Conservation (phyloP, 2,797 vertebrate species). For the Mormyrops boulengeri region DNA sequence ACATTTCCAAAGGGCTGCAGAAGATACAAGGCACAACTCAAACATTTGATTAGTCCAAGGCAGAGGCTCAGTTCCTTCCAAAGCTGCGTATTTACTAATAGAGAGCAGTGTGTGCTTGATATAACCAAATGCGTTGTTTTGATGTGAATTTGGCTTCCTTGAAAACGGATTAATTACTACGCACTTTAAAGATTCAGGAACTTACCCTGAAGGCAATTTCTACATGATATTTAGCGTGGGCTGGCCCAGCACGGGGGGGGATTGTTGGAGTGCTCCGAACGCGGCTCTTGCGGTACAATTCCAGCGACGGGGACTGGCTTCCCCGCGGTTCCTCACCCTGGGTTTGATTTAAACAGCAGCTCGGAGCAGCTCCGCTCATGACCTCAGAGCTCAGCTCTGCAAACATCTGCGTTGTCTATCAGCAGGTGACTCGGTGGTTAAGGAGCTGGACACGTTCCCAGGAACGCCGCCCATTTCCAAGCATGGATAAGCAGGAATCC, state of each 20-base stretch:
- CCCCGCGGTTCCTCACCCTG: neutral
- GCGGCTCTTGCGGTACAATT: neutral
- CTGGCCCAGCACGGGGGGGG: neutral
- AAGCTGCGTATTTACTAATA: neutral
- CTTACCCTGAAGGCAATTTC: slow-evolving; percentile 6
- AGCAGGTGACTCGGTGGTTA: slow-evolving; percentile 5
- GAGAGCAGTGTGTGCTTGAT: neutral
- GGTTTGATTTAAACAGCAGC: slow-evolving; percentile 9
- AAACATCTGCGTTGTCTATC: slow-evolving; percentile 13
- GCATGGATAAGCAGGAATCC: neutral
- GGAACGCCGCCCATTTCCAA: neutral
- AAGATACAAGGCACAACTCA: neutral
- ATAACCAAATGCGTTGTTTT: neutral
- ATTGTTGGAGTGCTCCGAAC: neutral
- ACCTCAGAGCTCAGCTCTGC: neutral
- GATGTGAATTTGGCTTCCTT: slow-evolving; percentile 7
- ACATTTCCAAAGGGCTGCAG: neutral
- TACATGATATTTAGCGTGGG: slow-evolving; percentile 5
- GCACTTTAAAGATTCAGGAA: slow-evolving; percentile 11
- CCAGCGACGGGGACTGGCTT: neutral
- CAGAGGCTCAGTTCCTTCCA: neutral
- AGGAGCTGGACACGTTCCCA: slow-evolving; percentile 7
- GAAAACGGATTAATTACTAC: slow-evolving; percentile 7
- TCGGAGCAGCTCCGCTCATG: neutral
- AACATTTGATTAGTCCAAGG: neutral